Evolutionary conservation across 1,140 invertebrate species (phyloP).

Genomic region (Triops cancriformis): DNA sequence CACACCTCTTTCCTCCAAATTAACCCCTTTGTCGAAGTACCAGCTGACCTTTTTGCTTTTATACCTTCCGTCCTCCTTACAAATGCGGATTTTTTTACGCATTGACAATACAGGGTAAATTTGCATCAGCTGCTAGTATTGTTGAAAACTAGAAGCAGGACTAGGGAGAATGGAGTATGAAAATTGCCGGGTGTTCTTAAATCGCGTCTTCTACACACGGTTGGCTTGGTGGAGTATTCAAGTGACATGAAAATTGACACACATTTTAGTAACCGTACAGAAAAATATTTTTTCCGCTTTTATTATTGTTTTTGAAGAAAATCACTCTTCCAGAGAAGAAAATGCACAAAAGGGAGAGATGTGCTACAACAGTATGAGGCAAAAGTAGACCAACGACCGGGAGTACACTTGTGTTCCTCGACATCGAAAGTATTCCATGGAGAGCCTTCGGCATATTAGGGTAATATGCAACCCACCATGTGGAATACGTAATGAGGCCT

Average conservation of each 20-base stretch:
- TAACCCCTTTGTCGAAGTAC: background rate
- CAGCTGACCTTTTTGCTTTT: background rate
- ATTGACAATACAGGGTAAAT: no score
- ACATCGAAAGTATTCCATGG: constrained; percentile 9
- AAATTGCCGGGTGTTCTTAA: background rate
- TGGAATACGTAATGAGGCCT: background rate
- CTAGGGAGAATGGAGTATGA: background rate
- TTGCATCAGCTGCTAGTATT: no score
- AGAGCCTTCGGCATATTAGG: background rate
- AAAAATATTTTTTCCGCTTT: background rate
- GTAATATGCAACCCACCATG: background rate
- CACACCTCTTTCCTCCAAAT: background rate
- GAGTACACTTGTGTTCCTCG: background rate
- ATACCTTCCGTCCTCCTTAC: background rate
- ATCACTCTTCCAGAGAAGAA: no score
- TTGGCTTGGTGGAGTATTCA: background rate
- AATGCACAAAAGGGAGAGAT: background rate
- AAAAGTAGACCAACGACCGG: constrained; percentile 5
- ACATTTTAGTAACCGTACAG: background rate
- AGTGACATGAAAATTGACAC: background rate
- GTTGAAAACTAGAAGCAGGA: background rate
- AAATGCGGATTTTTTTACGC: background rate
- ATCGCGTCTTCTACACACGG: background rate
- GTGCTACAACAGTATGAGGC: background rate
- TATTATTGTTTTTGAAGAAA: background rate